Evolutionary conservation across 2,113 vertebrate species (phyloP).

Genomic region (Campylomormyrus numenius): DNA sequence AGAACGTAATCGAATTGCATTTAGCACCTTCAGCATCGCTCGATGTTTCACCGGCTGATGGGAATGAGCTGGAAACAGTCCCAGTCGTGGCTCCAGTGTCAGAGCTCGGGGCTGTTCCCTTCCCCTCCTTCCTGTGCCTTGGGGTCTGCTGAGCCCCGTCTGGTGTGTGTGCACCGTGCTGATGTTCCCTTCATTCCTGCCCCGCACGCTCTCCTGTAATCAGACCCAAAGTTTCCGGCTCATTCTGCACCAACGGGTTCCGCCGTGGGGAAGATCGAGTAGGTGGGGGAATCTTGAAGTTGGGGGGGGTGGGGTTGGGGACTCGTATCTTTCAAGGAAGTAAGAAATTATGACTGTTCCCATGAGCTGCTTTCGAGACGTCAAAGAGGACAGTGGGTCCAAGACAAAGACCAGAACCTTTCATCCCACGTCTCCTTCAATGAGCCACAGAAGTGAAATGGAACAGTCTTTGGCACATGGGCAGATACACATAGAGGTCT

Average conservation of each 20-base stretch:
- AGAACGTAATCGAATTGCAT: background rate
- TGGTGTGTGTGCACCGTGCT: conserved; percentile 50
- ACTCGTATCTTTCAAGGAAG: background rate
- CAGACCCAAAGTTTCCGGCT: conserved; percentile 70
- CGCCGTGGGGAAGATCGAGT: conserved; percentile 55
- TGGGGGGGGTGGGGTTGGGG: background rate
- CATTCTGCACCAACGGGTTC: conserved; percentile 63
- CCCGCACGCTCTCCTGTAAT: conserved; percentile 49
- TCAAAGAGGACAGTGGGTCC: conserved; percentile 59
- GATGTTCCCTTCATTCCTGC: conserved; percentile 51
- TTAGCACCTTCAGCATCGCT: background rate
- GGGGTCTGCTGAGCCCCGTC: conserved; percentile 34
- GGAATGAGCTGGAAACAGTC: background rate
- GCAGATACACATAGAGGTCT: conserved; percentile 36
- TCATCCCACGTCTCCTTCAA: conserved; percentile 63
- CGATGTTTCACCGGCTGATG: background rate
- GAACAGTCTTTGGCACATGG: conserved; percentile 58
- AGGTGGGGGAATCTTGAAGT: conserved; percentile 19
- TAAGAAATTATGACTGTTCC: conserved; percentile 55
- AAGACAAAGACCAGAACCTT: conserved; percentile 62
- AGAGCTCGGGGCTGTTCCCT: conserved; percentile 29
- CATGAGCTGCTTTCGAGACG: conserved; percentile 51
- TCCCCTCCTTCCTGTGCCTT: conserved; percentile 44
- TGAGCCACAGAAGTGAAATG: conserved; percentile 75
- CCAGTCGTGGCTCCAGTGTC: background rate